Base-by-base conservation (phyloP, 1,140 invertebrate species). In the Chironomus tepperi region DNA sequence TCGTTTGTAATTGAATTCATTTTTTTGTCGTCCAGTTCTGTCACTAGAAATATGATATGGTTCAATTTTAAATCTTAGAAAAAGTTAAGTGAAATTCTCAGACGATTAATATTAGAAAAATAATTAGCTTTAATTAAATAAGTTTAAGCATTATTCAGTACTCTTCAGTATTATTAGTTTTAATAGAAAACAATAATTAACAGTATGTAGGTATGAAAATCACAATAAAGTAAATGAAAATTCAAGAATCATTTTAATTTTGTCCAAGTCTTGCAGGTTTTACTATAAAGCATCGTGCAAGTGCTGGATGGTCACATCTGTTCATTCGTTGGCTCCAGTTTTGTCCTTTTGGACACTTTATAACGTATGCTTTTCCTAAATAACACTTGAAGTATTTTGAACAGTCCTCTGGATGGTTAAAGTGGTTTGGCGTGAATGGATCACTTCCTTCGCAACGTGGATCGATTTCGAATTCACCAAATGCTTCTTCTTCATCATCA, bases 391-490 rank as follows among this genome's bases (percentile, higher is more conserved):
- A 67, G 64, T 15, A 67, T 67, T 67, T 67, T 67, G 64, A 16
- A n/a, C 64, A 67, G n/a, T 67, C 64, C 6, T 67, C n/a, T 7
- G 16, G 64, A 67, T 67, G 64, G 2, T 15, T 7, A 19, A 67
- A 67, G 16, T 67, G 64, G 2, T 15, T 3, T 67, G 64, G 15
- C 8, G 8, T 67, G 16, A 67, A 67, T 19, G 64, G 64, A 67
- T 67, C 64, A 19, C 64, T 67, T 18, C 18, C 18, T 67, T 67
- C 16, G n/a, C 64, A 67, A 67, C 64, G 64, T 67, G 64, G 64
- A 67, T 67, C 64, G n/a, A 67, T n/a, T 67, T 67, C 64, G 16
- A 19, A 18, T 6, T 67, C 64, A 15, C 7, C 64, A 67, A 16
- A 9, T 15, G 7, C 12, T 7, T 16, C 7, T 2, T 67, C 16